These are phyloP conservation scores for Corythornis leucogaster DNA, from an alignment of 2,797 vertebrate genomes.

Conservation along the genomic window DNA sequence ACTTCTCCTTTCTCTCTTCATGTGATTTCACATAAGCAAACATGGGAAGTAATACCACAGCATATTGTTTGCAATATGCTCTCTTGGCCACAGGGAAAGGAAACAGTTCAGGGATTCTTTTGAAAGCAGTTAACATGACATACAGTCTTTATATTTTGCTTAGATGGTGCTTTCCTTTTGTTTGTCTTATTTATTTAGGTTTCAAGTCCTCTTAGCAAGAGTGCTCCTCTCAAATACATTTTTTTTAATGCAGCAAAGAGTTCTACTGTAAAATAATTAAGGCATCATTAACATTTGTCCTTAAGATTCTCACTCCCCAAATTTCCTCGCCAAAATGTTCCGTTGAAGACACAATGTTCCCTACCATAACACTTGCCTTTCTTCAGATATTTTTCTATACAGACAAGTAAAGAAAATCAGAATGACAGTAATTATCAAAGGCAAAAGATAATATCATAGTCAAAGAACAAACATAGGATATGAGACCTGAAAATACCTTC, in stretches of 20 bases:
- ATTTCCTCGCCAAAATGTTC: neutral
- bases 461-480: constrained; percentile 35
- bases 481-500: constrained; percentile 54
- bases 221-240: constrained; percentile 5
- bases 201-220: constrained; percentile 23
- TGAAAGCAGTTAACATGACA: constrained; percentile 57
- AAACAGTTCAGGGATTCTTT: constrained; percentile 50
- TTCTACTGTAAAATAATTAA: constrained; percentile 34
- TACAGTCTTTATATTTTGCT: constrained; percentile 56
- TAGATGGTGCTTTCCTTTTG: constrained; percentile 61
- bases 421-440: constrained; percentile 34
- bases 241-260: neutral
- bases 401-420: constrained; percentile 48
- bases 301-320: neutral
- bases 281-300: neutral
- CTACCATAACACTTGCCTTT: neutral
- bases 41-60: constrained; percentile 41
- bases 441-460: constrained; percentile 25
- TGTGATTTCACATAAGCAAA: constrained; percentile 50
- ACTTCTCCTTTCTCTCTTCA: neutral
- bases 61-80: constrained; percentile 69
- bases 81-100: constrained; percentile 59
- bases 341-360: neutral
- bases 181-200: constrained; percentile 47
- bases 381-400: constrained; percentile 7